Conservation (phyloP, 2,797 vertebrate genomes). For the Sebastes minor region DNA sequence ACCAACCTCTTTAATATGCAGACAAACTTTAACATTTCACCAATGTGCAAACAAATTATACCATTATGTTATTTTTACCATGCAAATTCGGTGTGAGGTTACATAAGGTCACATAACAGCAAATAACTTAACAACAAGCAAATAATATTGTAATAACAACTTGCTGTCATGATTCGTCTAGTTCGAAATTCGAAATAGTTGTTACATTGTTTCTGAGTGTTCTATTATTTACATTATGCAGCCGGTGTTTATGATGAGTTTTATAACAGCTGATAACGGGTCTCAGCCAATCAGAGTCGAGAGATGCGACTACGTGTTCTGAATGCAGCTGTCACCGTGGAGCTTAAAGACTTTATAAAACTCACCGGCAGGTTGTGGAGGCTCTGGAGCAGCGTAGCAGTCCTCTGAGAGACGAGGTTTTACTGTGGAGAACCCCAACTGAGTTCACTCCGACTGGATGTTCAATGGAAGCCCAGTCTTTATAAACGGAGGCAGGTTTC, state of each 20-base stretch:
- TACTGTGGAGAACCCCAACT: accelerated
- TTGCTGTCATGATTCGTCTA: neutral
- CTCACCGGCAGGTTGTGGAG: constrained; percentile 45
- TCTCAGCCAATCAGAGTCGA: constrained; percentile 19
- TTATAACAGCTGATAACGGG: neutral
- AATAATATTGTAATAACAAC: neutral
- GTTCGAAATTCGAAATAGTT: neutral
- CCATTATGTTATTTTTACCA: neutral
- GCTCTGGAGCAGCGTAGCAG: neutral
- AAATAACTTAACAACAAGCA: neutral
- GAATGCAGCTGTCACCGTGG: no score
- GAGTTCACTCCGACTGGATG: neutral
- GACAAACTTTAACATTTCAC: no score
- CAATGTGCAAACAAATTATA: no score
- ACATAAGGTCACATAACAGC: neutral
- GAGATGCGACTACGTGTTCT: neutral
- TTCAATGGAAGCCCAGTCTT: neutral
- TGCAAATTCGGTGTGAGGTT: neutral
- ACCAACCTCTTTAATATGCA: neutral
- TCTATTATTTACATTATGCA: neutral
- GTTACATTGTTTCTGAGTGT: neutral
- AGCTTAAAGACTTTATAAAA: neutral
- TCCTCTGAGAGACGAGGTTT: neutral
- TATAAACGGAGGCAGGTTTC: constrained; percentile 18
- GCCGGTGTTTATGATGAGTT: neutral